Percentiles rank a stretch among this genome's conserved stretches.
Conservation (phyloP, 2,888 invertebrate genomes). For the Linyphia triangularis region DNA sequence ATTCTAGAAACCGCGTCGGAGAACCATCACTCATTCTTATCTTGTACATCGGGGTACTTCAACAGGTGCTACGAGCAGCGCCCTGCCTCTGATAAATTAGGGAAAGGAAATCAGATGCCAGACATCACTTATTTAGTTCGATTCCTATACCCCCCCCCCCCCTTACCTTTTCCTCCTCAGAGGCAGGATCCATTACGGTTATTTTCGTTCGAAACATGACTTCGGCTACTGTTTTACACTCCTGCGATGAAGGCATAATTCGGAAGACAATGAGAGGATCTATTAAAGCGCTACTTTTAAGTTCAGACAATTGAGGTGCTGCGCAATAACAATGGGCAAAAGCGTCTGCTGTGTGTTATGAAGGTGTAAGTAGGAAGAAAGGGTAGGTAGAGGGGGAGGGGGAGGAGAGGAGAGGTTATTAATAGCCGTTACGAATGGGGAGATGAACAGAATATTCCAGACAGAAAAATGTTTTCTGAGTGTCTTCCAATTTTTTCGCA, state of each 20-base stretch:
- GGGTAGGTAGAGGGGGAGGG: background rate
- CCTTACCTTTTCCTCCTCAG: conserved; percentile 4
- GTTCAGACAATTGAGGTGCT: background rate
- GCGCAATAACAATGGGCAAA: background rate
- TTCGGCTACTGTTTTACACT: conserved; percentile 12
- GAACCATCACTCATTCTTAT: conserved; percentile 58
- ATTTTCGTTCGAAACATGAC: conserved; percentile 21
- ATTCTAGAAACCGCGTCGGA: background rate
- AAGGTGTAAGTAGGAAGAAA: conserved; percentile 29
- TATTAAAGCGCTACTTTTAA: background rate
- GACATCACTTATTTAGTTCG: conserved; percentile 46
- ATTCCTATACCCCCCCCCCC: background rate
- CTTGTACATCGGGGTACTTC: conserved; percentile 49
- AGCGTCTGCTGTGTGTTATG: background rate
- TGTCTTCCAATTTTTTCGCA: conserved; percentile 31
- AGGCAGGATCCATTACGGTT: background rate
- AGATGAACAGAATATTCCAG: conserved; percentile 46
- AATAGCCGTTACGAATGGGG: conserved; percentile 21
- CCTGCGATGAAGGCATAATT: background rate
- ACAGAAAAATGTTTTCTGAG: conserved; percentile 52
- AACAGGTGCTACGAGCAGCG: conserved; percentile 54
- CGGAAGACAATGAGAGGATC: conserved; percentile 2
- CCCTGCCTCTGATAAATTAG: conserved; percentile 51
- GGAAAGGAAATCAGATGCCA: conserved; percentile 34
- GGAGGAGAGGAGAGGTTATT: conserved; percentile 18